A percentile compares a stretch with the other conserved stretches of the same genome.
Conservation (phyloP, 1,140 invertebrate species). For the Meteorus sp. region DNA sequence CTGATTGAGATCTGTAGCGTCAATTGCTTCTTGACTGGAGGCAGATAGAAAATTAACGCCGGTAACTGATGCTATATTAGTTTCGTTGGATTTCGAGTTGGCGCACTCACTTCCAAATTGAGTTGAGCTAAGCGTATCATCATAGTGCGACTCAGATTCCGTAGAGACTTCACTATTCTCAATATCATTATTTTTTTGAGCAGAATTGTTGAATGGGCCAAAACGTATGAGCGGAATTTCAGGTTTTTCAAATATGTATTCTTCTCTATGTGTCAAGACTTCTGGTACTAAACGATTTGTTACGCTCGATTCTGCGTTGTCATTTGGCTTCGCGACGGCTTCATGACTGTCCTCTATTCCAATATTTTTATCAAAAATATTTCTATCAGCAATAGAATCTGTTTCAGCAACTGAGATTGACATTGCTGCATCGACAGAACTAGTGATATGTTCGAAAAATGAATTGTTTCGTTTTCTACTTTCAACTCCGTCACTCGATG, state of each 20-base stretch:
- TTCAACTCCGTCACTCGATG: constrained; percentile 21
- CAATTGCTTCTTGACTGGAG: constrained; percentile 24
- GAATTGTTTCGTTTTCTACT: not conserved
- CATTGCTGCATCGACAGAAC: not conserved
- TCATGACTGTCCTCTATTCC: not conserved
- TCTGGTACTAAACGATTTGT: not conserved
- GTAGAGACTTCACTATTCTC: constrained; percentile 10
- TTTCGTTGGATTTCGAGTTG: constrained; percentile 12
- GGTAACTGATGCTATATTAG: not conserved
- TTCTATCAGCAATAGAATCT: not conserved
- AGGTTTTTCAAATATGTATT: constrained; percentile 18
- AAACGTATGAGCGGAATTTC: constrained; percentile 16
- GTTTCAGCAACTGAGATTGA: not conserved
- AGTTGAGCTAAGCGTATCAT: constrained; percentile 22
- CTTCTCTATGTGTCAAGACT: not conserved
- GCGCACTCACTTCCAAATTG: constrained; percentile 26
- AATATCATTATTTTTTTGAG: constrained; percentile 7
- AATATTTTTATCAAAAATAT: not conserved
- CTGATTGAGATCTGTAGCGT: constrained; percentile 18
- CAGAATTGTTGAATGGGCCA: not conserved
- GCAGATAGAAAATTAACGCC: constrained; percentile 21
- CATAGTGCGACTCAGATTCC: constrained; percentile 16
- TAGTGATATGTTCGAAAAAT: constrained; percentile 12
- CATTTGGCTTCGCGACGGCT: not conserved
- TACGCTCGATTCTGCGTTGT: not conserved